phyloP scores from a whole-genome alignment of 2,888 invertebrate species.

The Pristionchus entomophagus region DNA sequence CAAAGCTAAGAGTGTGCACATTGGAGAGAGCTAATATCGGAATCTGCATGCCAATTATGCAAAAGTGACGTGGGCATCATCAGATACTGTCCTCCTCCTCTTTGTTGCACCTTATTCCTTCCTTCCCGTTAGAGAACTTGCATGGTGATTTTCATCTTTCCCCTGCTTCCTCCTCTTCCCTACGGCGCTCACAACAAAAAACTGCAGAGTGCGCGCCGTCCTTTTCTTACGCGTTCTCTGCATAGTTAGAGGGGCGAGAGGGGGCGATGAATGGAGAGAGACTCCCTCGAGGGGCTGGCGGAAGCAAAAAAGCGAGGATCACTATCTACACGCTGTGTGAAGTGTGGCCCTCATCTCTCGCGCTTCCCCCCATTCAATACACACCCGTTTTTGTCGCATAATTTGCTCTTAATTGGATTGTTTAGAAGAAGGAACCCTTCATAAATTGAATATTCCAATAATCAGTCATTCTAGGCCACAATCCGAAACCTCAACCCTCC shows the following conservation, averaged over 20 bases:
- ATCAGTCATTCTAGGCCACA: background rate
- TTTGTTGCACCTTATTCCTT: background rate
- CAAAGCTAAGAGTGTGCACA: too few relatives aligned
- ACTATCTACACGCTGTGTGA: slow-evolving; percentile 8
- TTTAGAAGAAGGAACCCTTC: too few relatives aligned
- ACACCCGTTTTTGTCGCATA: background rate
- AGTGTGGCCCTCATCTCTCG: background rate
- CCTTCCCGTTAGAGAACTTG: background rate
- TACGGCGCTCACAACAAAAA: slow-evolving; percentile 20
- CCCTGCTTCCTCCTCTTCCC: background rate
- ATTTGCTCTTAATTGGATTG: too few relatives aligned
- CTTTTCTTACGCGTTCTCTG: background rate
- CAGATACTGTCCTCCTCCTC: background rate
- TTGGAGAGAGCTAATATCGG: too few relatives aligned
- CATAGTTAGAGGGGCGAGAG: background rate
- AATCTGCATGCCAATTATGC: too few relatives aligned
- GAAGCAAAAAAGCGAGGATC: background rate
- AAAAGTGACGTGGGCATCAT: too few relatives aligned
- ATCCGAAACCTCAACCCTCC: background rate
- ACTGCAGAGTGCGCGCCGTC: background rate
- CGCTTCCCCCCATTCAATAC: background rate
- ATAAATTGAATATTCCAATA: background rate
- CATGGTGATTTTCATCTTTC: background rate
- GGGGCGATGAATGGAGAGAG: background rate
- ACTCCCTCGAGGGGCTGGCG: background rate